Percentiles rank a stretch among this genome's conserved stretches.
Conservation (phyloP, 37 sponge, comb jelly and placozoan species). For the Bolinopsis microptera region DNA sequence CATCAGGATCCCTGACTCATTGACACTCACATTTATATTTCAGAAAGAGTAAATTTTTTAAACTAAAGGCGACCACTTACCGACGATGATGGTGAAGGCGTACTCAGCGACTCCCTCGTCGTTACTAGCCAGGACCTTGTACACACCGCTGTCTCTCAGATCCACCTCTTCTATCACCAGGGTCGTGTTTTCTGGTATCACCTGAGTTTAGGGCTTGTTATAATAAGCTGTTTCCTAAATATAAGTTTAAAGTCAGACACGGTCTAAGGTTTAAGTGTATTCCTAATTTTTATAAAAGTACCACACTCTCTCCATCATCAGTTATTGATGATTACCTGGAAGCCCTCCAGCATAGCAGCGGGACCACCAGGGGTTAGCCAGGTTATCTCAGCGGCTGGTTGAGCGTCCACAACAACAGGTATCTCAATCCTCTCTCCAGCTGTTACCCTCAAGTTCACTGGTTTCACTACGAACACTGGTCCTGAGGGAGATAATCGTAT, state of each 20-base stretch:
- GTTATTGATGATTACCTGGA: no score
- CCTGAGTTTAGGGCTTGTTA: not conserved
- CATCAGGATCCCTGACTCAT: no score
- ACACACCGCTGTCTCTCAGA: slow-evolving; percentile 42
- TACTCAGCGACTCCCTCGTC: not conserved
- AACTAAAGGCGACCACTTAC: slow-evolving; percentile 2
- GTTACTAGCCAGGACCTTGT: slow-evolving; percentile 5
- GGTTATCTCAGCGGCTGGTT: not conserved
- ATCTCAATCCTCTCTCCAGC: slow-evolving; percentile 21
- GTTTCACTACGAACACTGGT: not conserved
- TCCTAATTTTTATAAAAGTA: no score
- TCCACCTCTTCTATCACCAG: not conserved
- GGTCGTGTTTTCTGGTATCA: slow-evolving; percentile 12
- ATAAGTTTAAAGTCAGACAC: no score
- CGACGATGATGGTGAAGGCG: slow-evolving; percentile 39
- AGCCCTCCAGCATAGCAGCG: not conserved
- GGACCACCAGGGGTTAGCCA: slow-evolving; percentile 39
- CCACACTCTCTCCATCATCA: no score
- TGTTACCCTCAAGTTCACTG: not conserved
- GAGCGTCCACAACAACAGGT: not conserved
- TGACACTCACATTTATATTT: no score
- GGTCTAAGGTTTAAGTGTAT: no score
- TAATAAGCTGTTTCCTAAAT: no score
- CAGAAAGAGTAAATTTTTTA: no score
- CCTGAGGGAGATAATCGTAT: slow-evolving; percentile 29